Conservation (phyloP, 2,888 invertebrate species). For the Eristalinus aeneus region DNA sequence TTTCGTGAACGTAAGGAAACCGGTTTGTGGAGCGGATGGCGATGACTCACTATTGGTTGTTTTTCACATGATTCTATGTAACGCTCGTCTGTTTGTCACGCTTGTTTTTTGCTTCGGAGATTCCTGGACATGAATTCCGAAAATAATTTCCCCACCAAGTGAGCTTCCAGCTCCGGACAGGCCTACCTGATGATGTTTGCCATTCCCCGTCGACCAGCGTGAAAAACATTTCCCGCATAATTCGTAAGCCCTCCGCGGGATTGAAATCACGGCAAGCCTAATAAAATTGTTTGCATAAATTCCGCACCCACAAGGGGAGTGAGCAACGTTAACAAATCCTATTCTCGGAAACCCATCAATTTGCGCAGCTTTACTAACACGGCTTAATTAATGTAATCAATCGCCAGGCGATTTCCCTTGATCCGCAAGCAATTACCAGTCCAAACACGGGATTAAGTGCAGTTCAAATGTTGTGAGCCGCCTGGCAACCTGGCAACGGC, state of each 20-base stretch:
- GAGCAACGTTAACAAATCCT: background rate
- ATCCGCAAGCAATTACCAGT: background rate
- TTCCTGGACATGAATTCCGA: too few relatives aligned
- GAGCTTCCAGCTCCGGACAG: too few relatives aligned
- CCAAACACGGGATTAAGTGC: background rate
- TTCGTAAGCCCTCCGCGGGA: background rate
- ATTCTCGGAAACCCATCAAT: background rate
- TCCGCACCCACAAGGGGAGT: background rate
- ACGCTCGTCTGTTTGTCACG: background rate
- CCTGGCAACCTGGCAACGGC: background rate
- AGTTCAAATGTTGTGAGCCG: background rate
- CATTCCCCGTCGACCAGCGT: background rate
- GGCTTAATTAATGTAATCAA: conserved; percentile 3
- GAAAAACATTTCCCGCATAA: background rate
- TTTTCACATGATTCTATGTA: background rate
- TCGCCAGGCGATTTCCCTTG: background rate
- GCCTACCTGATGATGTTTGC: too few relatives aligned
- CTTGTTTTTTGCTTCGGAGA: too few relatives aligned
- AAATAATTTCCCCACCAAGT: too few relatives aligned
- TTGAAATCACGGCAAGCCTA: background rate
- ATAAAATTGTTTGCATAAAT: background rate
- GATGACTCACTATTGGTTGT: background rate
- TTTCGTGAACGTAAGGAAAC: background rate
- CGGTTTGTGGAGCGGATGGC: background rate
- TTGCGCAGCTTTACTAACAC: background rate